Evolutionary conservation across 2,888 invertebrate species (phyloP).

Genomic region (Ectemnius cavifrons): DNA sequence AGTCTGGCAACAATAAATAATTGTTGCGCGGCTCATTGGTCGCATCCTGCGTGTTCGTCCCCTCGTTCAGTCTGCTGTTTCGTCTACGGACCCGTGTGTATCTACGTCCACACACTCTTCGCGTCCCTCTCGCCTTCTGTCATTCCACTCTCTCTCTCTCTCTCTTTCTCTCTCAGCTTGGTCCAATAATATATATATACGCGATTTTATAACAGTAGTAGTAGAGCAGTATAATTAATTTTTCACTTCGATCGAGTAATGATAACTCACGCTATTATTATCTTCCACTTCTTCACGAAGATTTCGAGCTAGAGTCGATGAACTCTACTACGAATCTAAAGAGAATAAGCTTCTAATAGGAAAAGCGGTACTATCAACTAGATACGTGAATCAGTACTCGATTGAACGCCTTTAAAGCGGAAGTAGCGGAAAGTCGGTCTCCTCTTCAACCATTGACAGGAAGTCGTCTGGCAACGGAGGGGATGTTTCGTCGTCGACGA

Average conservation of each 20-base stretch:
- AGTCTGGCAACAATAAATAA: constrained; percentile 76
- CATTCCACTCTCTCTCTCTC: constrained; percentile 8
- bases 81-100: constrained; percentile 61
- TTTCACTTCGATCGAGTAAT: not conserved
- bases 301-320: no score
- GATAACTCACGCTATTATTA: no score
- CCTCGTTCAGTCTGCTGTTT: constrained; percentile 70
- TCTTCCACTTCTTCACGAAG: no score
- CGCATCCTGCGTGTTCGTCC: constrained; percentile 74
- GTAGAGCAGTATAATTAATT: not conserved
- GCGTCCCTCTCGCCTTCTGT: constrained; percentile 5
- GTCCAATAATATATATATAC: not conserved
- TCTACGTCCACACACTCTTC: constrained; percentile 57
- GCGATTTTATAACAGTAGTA: not conserved
- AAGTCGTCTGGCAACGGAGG: constrained; percentile 34
- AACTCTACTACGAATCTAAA: no score
- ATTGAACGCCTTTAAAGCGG: constrained; percentile 19
- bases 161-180: constrained; percentile 14
- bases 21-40: constrained; percentile 75
- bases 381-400: not conserved
- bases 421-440: constrained; percentile 1
- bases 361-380: not conserved
- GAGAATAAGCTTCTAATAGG: not conserved
- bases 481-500: not conserved
- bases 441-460: constrained; percentile 31